These are phyloP conservation scores for Hirtodrosophila alboralis DNA, from an alignment of 2,888 invertebrate genomes.

Conservation along the genomic window DNA sequence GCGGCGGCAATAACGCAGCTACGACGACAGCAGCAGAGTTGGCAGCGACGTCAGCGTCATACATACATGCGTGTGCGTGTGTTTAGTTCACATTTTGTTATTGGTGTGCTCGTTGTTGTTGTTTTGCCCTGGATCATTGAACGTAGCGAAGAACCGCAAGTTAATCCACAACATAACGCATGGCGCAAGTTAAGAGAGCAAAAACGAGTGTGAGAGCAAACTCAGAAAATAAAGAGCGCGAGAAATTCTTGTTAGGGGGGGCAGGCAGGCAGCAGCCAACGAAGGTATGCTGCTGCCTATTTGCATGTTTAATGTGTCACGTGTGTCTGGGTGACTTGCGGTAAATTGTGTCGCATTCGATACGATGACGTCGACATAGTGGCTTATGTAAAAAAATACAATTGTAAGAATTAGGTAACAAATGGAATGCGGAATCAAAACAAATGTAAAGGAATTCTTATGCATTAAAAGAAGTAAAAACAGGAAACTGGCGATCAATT, in stretches of 20 bases:
- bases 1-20: constrained; percentile 44
- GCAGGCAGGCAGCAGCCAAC: background rate
- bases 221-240: constrained; percentile 4
- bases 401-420: constrained; percentile 24
- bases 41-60: constrained; percentile 29
- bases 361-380: constrained; percentile 29
- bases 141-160: constrained; percentile 61
- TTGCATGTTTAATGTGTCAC: constrained; percentile 1
- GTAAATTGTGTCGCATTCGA: constrained; percentile 26
- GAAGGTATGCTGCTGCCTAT: background rate
- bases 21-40: constrained; percentile 35
- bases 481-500: background rate
- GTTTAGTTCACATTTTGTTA: constrained; percentile 36
- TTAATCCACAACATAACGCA: constrained; percentile 54
- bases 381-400: background rate
- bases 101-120: constrained; percentile 14
- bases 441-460: no score
- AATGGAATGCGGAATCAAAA: background rate
- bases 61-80: constrained; percentile 26
- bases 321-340: constrained; percentile 28
- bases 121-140: constrained; percentile 62
- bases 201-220: background rate
- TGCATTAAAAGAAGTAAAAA: no score
- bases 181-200: constrained; percentile 20
- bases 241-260: constrained; percentile 40